phyloP scores from a whole-genome alignment of 2,797 vertebrate species.

The Lerista edwardsae region DNA sequence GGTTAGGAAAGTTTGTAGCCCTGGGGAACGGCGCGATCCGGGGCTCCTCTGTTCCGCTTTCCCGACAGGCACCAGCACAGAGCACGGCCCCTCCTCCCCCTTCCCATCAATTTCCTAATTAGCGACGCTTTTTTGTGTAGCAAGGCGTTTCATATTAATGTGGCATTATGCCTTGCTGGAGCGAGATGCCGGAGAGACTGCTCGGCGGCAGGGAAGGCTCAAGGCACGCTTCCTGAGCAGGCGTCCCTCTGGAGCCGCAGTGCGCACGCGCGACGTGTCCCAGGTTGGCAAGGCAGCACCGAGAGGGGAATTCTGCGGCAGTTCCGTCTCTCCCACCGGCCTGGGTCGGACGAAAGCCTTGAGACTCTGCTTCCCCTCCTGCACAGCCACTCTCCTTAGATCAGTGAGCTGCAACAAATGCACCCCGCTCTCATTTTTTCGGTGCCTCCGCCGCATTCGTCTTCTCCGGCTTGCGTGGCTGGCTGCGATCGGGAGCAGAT shows the following conservation, averaged over 20 bases:
- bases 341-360: background rate
- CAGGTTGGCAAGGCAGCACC: background rate
- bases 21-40: background rate
- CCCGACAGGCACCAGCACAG: background rate
- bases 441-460: background rate
- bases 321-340: background rate
- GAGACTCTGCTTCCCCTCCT: background rate
- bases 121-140: constrained; percentile 32
- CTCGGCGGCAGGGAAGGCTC: background rate
- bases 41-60: background rate
- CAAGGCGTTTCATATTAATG: constrained; percentile 34
- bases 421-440: background rate
- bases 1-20: background rate
- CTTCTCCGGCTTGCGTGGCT: background rate
- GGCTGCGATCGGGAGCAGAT: background rate
- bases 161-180: constrained; percentile 13
- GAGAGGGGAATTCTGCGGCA: background rate
- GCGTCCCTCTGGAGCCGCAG: background rate
- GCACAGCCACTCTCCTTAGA: background rate
- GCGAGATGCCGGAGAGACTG: constrained; percentile 24
- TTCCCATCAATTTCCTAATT: constrained; percentile 26
- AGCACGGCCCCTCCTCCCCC: background rate
- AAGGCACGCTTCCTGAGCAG: constrained; percentile 21
- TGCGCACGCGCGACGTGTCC: constrained; percentile 14
- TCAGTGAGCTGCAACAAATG: background rate